Evolutionary conservation across 1,140 invertebrate species (phyloP).

Genomic region (Acyrthosiphon pisum): DNA sequence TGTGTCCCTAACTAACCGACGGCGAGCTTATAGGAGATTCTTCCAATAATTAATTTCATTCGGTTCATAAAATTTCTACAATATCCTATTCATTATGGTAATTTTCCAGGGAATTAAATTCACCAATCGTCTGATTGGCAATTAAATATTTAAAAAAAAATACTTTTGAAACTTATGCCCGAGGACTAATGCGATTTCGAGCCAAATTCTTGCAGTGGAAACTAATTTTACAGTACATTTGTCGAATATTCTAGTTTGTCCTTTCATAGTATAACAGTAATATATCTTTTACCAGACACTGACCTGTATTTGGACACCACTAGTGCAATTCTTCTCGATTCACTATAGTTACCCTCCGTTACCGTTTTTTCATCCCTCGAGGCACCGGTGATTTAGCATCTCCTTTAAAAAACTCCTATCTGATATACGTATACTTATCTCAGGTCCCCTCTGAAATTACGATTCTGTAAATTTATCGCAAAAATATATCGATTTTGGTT

Average conservation of each 20-base stretch:
- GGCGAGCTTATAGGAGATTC: neutral
- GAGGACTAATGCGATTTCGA: neutral
- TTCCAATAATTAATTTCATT: slow-evolving; percentile 45
- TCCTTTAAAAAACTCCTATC: slow-evolving; percentile 38
- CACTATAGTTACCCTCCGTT: slow-evolving; percentile 5
- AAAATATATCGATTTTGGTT: slow-evolving; percentile 27
- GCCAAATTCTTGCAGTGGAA: neutral
- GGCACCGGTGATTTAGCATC: slow-evolving; percentile 34
- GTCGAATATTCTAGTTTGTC: slow-evolving; percentile 1
- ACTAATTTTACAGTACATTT: slow-evolving; percentile 56
- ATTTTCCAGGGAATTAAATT: slow-evolving; percentile 48
- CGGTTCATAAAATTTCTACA: slow-evolving; percentile 50
- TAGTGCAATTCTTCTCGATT: neutral
- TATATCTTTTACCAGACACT: neutral
- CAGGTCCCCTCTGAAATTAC: neutral
- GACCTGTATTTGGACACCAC: slow-evolving; percentile 29
- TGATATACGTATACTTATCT: slow-evolving; percentile 13
- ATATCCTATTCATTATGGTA: slow-evolving; percentile 45
- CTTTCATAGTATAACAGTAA: neutral
- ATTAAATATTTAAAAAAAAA: slow-evolving; percentile 42
- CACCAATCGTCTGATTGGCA: slow-evolving; percentile 43
- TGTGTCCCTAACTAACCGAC: neutral
- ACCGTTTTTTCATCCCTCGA: slow-evolving; percentile 40
- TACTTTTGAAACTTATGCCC: slow-evolving; percentile 35
- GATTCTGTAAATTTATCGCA: slow-evolving; percentile 40